These are phyloP conservation scores for Phataginus tetradactyla DNA, from an alignment of 2,797 vertebrate genomes.

Conservation along the genomic window DNA sequence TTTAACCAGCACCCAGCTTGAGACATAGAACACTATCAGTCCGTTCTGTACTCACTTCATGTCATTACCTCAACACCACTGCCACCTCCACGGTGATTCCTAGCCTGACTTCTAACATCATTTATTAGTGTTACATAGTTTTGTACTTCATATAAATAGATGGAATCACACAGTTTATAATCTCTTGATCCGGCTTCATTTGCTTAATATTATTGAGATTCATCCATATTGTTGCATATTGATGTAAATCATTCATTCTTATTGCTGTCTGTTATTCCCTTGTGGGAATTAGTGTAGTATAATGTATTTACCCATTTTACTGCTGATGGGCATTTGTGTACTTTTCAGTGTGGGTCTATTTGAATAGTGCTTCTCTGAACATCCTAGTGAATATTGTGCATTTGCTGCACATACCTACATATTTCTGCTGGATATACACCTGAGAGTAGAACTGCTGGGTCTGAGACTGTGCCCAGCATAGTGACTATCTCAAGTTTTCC, in stretches of 20 bases:
- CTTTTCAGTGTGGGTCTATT: background rate
- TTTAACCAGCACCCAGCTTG: background rate
- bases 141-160: background rate
- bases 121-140: background rate
- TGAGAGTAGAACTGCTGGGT: background rate
- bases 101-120: background rate
- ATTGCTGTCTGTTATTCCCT: background rate
- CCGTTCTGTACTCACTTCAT: background rate
- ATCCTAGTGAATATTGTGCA: background rate
- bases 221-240: background rate
- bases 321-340: background rate
- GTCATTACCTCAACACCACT: too few relatives aligned
- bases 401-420: background rate
- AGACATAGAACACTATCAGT: background rate
- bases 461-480: background rate
- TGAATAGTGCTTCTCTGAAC: background rate
- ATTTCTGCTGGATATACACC: background rate
- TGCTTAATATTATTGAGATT: background rate
- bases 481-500: background rate
- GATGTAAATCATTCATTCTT: background rate
- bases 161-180: background rate
- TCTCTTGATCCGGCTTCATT: background rate
- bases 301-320: background rate
- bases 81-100: background rate
- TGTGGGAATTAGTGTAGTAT: background rate